These are phyloP conservation scores for Drosophila serrata DNA, from an alignment of 1,140 invertebrate genomes.

Conservation along the genomic window DNA sequence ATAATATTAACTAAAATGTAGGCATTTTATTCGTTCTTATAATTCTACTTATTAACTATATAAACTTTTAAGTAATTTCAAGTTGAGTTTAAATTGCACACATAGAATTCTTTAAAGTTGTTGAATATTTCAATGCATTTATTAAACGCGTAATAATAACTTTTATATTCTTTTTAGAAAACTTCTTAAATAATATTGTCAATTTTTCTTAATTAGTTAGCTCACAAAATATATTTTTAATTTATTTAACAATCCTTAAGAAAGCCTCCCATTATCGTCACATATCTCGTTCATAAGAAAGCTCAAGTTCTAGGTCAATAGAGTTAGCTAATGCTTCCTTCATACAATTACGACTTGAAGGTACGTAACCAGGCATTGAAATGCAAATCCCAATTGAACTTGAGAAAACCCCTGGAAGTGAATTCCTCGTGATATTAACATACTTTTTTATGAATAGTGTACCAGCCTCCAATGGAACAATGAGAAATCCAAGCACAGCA, in stretches of 20 bases:
- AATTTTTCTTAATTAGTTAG: background rate
- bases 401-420: conserved; percentile 54
- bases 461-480: conserved; percentile 50
- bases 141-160: background rate
- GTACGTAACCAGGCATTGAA: conserved; percentile 38
- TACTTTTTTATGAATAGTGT: conserved; percentile 50
- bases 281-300: conserved; percentile 27
- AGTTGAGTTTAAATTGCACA: no score
- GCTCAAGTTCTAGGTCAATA: conserved; percentile 77
- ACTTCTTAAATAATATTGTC: background rate
- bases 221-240: background rate
- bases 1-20: no score
- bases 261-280: conserved; percentile 37
- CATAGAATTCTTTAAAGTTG: no score
- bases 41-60: no score
- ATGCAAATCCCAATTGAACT: conserved; percentile 56
- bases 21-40: no score
- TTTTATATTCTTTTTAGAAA: background rate
- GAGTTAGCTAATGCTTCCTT: conserved; percentile 67
- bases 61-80: no score
- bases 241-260: conserved; percentile 3
- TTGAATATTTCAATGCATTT: background rate
- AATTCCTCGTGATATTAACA: conserved; percentile 43
- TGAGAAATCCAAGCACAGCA: conserved; percentile 10
- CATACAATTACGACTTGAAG: conserved; percentile 38